These are phyloP conservation scores for Pseudomugil gertrudae DNA, from an alignment of 2,797 vertebrate species.

Conservation along the genomic window DNA sequence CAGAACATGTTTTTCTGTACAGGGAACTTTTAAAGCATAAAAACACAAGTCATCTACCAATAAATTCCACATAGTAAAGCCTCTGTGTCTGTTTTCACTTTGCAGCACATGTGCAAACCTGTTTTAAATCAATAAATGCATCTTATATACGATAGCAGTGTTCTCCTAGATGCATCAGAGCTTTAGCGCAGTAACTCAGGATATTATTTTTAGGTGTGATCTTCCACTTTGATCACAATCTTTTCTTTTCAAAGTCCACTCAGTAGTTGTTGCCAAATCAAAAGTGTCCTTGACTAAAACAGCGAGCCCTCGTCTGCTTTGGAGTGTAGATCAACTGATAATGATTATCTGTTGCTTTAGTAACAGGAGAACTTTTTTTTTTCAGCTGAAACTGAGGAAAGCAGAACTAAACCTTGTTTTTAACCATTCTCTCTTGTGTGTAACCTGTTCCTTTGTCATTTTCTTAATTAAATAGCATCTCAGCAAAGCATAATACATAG, in stretches of 20 bases:
- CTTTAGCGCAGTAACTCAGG: conserved; percentile 11
- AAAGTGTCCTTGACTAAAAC: conserved; percentile 30
- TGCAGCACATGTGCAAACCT: not conserved
- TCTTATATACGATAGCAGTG: not conserved
- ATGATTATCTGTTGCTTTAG: not conserved
- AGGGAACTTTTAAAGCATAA: too few species aligned
- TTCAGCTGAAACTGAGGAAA: not conserved
- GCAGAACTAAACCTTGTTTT: not conserved
- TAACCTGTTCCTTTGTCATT: not conserved
- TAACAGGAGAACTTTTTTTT: not conserved
- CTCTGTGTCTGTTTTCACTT: not conserved
- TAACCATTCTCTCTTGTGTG: not conserved
- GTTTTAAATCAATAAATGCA: not conserved
- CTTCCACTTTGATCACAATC: conserved; percentile 34
- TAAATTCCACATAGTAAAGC: not conserved
- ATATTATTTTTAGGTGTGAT: conserved; percentile 16
- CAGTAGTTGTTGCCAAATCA: not conserved
- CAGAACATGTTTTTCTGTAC: not conserved
- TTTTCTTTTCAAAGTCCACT: conserved; percentile 22
- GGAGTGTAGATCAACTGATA: not conserved
- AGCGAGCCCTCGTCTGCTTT: conserved; percentile 4
- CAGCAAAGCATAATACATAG: not conserved
- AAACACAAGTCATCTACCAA: too few species aligned
- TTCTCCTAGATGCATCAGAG: not conserved
- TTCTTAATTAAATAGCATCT: conserved; percentile 9